Evolutionary conservation across 1,140 invertebrate species (phyloP).

Genomic region (Frieseomelitta varia): DNA sequence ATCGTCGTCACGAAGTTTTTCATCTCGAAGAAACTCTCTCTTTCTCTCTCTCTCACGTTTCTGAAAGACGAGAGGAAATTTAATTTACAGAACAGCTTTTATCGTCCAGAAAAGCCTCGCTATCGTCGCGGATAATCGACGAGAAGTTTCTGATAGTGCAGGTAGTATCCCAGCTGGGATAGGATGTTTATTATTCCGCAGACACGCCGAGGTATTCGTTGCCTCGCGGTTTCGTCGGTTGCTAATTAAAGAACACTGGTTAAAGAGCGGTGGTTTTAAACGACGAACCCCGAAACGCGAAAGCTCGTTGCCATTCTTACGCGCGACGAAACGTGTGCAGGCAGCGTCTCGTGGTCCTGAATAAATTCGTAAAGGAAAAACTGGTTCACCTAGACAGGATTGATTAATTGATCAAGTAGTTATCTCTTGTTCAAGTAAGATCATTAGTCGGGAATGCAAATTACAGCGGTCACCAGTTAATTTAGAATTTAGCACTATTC

Average conservation of each 20-base stretch:
- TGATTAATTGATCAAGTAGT: constrained; percentile 29
- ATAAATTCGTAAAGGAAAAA: constrained; percentile 1
- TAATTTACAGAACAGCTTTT: too few relatives aligned
- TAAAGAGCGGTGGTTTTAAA: neutral
- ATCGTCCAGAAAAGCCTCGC: too few relatives aligned
- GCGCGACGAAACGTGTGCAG: neutral
- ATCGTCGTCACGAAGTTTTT: too few relatives aligned
- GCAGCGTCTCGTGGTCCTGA: too few relatives aligned
- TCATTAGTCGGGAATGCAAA: neutral
- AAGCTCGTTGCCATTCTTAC: constrained; percentile 33
- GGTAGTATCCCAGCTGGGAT: too few relatives aligned
- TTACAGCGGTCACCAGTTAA: neutral
- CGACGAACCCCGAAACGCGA: neutral
- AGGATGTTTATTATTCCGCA: too few relatives aligned
- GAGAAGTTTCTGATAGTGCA: too few relatives aligned
- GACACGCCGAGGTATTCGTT: neutral
- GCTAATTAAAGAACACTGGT: constrained; percentile 21
- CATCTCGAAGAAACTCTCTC: too few relatives aligned
- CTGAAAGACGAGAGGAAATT: too few relatives aligned
- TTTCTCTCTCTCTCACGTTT: too few relatives aligned
- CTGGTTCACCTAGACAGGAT: neutral
- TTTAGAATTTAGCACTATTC: too few relatives aligned
- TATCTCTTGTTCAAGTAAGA: neutral
- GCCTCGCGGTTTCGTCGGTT: neutral
- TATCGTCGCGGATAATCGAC: too few relatives aligned